Base-by-base conservation (phyloP, 2,797 vertebrate genomes). In the Dendrocincla tyrannina region DNA sequence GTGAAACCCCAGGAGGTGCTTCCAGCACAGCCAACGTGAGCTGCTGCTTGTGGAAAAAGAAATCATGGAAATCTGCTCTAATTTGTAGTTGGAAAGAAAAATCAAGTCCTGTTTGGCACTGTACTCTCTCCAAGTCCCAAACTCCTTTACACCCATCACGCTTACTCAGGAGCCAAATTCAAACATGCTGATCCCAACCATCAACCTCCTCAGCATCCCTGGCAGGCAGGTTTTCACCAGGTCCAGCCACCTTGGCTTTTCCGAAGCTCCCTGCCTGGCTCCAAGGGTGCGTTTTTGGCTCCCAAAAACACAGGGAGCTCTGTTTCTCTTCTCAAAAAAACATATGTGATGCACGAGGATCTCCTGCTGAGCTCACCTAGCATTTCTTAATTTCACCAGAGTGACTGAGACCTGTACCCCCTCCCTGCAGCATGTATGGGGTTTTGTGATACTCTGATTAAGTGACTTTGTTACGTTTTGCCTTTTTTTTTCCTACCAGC, bases 391-490 rank as follows among this genome's bases (percentile, higher is more conserved):
- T 44, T 67, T 58, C 83, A 69, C 17, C 15, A 8, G 44, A 3
- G 46, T n/a, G 8, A 52, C 41, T n/a, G 62, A 82, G 30, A 69
- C 17, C 41, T 33, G 25, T 39, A 33, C 37, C 30, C 12, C 1
- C 2, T 72, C 27, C 32, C 52, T 56, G 37, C 41, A 55, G 62
- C n/a, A 4, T 1, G 0, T 7, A 1, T 25, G 5, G 4, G 6
- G 15, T 66, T 83, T 78, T 79, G n/a, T 82, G 56, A 49, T 7
- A 20, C 15, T 16, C 4, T 23, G 28, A 47, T 32, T 46, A 67
- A 80, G 46, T 10, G 6, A 39, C 11, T 81, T 60, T 17, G 17
- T 78, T 42, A 37, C 27, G 63, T 27, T 59, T 60, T 17, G 12
- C 22, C 24, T 85, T 91, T 44, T 44, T 44, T 44, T 44, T 44